Conservation (phyloP, 2,113 vertebrate genomes). For the Platanista minor region DNA sequence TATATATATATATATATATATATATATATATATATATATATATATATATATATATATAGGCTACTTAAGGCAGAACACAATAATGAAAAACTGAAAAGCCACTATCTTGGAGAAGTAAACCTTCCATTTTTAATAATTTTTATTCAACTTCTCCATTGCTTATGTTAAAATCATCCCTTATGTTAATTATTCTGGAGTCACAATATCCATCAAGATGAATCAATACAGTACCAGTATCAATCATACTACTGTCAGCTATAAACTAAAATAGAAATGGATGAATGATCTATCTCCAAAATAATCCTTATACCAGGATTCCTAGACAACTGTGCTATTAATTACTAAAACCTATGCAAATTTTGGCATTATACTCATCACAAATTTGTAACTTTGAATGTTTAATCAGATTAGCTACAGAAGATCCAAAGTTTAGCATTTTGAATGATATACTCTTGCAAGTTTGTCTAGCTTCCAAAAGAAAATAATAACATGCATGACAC, state of each 20-base stretch:
- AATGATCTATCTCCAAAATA: background rate
- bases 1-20: too few species aligned
- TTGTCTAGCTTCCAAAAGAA: background rate
- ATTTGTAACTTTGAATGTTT: background rate
- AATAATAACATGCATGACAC: background rate
- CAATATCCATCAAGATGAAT: background rate
- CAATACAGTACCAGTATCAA: background rate
- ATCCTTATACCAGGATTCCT: background rate
- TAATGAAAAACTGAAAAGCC: background rate
- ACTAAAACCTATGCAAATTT: background rate
- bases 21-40: too few species aligned
- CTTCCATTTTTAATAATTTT: background rate
- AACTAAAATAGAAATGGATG: background rate
- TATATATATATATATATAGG: too few species aligned
- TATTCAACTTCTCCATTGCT: background rate
- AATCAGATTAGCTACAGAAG: background rate
- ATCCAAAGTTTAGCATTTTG: background rate
- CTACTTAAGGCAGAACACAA: background rate
- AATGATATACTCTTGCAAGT: background rate
- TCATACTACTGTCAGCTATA: background rate
- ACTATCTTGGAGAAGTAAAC: background rate
- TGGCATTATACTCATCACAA: background rate
- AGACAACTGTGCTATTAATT: background rate
- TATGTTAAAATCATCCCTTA: background rate
- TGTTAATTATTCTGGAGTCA: background rate